Evolutionary conservation across 53 echinoderm and acorn worm genomes (phyloP), one percentile per base, ranked within the genome.

Genomic region (Paelopatides confundens): DNA sequence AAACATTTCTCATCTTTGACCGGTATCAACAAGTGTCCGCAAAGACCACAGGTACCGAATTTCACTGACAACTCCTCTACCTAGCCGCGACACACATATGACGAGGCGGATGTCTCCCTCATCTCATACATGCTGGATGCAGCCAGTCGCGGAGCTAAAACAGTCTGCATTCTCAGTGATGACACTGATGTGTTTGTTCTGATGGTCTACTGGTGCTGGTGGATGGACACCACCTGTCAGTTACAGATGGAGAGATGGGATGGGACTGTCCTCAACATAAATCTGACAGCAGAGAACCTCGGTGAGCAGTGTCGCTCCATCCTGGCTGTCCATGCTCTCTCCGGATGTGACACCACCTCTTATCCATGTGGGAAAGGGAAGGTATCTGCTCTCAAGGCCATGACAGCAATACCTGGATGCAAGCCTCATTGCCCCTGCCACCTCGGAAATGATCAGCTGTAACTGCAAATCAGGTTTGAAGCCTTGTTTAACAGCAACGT

Each of bases 271-370:
- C 2, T 85, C 38, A 37, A 63, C 35, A 27, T 86, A 2, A 86
- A 86, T 49, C 69, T 71, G 31, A 86, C 50, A 31, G 68, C 51
- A 32, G 69, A 30, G 31, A 47, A 69, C 24, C 70, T 70, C 4
- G 86, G 86, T 6, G 49, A 28, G 31, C 43, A 86, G 29, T 38
- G 69, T 86, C 86, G 69, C 31, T 71, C 69, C 33, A 48, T 86
- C n/a, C 86, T 86, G 51, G 70, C 70, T 51, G 69, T 86, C 69
- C 86, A 86, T 54, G 65, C 43, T 23, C 86, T 86, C 21, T 51
- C 70, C 38, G 86, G 86, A 32, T 86, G 66, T 31, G 86, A 86
- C 32, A 86, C 71, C 10, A 86, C 86, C 6, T 86, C 71, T n/a
- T n/a, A n/a, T n/a, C n/a, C n/a, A n/a, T n/a, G n/a, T n/a, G n/a